Evolutionary conservation across 2,797 vertebrate species (phyloP).

Genomic region (Melopsittacus undulatus): DNA sequence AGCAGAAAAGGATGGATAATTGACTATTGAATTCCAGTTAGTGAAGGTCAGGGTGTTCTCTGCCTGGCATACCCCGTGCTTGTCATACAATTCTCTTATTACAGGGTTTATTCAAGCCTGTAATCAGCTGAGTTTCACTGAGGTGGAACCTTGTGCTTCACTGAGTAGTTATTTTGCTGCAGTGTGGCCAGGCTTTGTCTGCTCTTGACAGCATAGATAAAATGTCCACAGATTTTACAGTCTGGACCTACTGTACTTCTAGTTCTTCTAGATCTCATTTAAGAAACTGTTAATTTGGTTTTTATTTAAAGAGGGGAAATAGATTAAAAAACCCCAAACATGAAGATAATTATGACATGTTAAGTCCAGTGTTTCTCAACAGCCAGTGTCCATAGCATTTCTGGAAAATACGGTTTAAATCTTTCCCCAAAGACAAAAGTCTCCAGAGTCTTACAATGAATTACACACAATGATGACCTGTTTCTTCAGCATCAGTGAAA

Average conservation of each 20-base stretch:
- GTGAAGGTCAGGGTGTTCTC: slow-evolving; percentile 22
- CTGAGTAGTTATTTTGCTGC: not conserved
- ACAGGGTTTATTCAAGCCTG: slow-evolving; percentile 17
- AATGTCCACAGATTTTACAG: not conserved
- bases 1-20: slow-evolving; percentile 22
- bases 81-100: slow-evolving; percentile 39
- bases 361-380: not conserved
- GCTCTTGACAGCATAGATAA: not conserved
- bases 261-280: not conserved
- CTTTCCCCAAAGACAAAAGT: not conserved
- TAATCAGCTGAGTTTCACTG: not conserved
- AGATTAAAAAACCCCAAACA: not conserved
- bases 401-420: not conserved
- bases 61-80: not conserved
- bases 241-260: not conserved
- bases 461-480: not conserved
- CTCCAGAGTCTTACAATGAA: not conserved
- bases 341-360: not conserved
- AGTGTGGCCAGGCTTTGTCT: not conserved
- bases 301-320: not conserved
- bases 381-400: not conserved
- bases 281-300: not conserved
- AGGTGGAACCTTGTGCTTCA: slow-evolving; percentile 18
- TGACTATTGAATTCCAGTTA: slow-evolving; percentile 49
- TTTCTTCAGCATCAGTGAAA: not conserved